Evolutionary conservation across 2,888 invertebrate genomes (phyloP), one percentile per base, ranked within the genome.

Genomic region (Acanthococcus lagerstroemiae): DNA sequence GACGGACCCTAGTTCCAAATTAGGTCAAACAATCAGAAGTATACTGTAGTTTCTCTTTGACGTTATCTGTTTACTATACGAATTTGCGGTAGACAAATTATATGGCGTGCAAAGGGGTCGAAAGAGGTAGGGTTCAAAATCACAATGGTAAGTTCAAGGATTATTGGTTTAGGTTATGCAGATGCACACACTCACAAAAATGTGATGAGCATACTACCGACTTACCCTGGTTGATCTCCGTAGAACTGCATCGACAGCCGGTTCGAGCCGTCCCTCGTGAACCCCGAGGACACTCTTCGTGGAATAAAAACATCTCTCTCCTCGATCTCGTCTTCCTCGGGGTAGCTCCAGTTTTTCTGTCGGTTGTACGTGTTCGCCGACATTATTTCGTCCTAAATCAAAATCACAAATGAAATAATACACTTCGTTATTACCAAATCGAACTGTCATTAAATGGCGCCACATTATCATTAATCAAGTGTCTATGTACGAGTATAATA

Each of bases 161-260:
- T n/a, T n/a, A n/a, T n/a, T n/a, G n/a, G n/a, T n/a, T n/a, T n/a
- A n/a, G n/a, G n/a, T n/a, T n/a, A n/a, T n/a, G n/a, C n/a, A n/a
- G n/a, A n/a, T n/a, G n/a, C n/a, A 1, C 2, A 37, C 12, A 37
- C n/a, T 3, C 12, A 37, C n/a, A 37, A 37, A 37, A 37, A 37
- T 37, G n/a, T n/a, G n/a, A n/a, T 30, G 17, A 17, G 19, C 48
- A n/a, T 21, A 30, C 27, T 55, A 55, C 19, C 9, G 50, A 74
- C 80, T 74, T 79, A 86, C 80, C 87, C 86, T 46, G 84, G 84
- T 48, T 82, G 82, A 72, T 85, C 86, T 52, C 88, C 87, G n/a
- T 88, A 82, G 75, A 89, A 88, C 77, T 90, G 90, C 85, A 92
- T 90, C 1, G 91, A 92, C 48, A 91, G 79, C 21, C 92, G 80